Base-by-base conservation (phyloP, 1,140 invertebrate species). In the Neuroterus valhalla region DNA sequence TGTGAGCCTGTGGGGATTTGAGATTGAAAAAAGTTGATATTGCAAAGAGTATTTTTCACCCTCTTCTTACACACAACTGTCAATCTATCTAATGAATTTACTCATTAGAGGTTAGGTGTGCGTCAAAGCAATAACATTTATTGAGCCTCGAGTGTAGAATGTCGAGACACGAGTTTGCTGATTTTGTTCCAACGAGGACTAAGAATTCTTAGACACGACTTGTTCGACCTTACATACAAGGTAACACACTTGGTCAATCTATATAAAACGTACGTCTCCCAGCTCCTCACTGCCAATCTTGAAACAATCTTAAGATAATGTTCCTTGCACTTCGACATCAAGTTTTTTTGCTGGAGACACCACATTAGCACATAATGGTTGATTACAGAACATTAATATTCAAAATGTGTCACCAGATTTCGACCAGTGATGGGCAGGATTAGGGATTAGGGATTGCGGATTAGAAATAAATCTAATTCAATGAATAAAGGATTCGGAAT, bases 61-160 rank as follows among this genome's bases (percentile, higher is more conserved):
- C 52, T 26, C 26, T 62, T 62, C 26, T 62, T 62, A 14, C 23
- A 4, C 52, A 62, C 23, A 26, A 21, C 52, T 62, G 52, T 62
- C 52, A 62, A 62, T 62, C 52, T 62, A 23, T 62, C 52, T 62
- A 62, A 62, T 62, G 52, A 62, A 62, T 62, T 62, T 62, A 62
- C 52, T 21, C 52, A 62, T 62, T 62, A 62, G 23, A 62, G 52
- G 23, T 62, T 62, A 62, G 52, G 52, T 62, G 52, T 62, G 52
- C 26, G 23, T 62, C 52, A 62, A 62, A 62, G 52, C 52, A 62
- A 62, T 62, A 62, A 62, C 52, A 62, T 62, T 62, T 62, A 62
- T 62, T 62, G 52, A 62, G 52, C 52, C 23, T 62, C 52, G 52
- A 62, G 52, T 26, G 52, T 62, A 62, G 52, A 62, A 62, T 62